These are phyloP conservation scores for Apoda limacodes DNA, from an alignment of 2,888 invertebrate species.

Conservation along the genomic window DNA sequence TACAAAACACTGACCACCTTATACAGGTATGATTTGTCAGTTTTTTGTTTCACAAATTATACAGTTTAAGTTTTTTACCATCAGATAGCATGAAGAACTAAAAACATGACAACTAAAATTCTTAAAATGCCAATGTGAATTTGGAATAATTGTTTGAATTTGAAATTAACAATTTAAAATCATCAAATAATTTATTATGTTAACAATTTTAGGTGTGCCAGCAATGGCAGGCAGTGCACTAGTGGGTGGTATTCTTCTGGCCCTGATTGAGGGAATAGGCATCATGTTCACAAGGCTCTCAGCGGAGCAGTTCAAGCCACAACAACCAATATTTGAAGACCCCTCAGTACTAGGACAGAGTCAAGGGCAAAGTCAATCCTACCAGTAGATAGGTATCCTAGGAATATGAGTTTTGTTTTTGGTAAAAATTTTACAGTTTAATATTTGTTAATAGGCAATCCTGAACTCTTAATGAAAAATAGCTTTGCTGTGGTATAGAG, in stretches of 20 bases:
- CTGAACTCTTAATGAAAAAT: too few relatives aligned
- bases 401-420: not conserved
- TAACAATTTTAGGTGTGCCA: constrained; percentile 70
- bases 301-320: constrained; percentile 93
- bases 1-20: too few relatives aligned
- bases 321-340: constrained; percentile 81
- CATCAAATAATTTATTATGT: constrained; percentile 2
- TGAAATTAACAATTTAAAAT: constrained; percentile 2
- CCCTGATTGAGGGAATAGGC: constrained; percentile 97
- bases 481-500: too few relatives aligned
- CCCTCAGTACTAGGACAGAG: constrained; percentile 77
- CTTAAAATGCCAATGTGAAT: too few relatives aligned
- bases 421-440: too few relatives aligned
- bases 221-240: constrained; percentile 96
- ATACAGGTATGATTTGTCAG: too few relatives aligned
- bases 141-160: too few relatives aligned
- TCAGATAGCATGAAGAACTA: too few relatives aligned
- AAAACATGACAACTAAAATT: too few relatives aligned
- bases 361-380: constrained; percentile 40
- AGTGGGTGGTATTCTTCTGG: constrained; percentile 94
- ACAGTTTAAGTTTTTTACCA: too few relatives aligned
- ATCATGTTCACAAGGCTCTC: constrained; percentile 92
- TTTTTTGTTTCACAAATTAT: too few relatives aligned
- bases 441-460: too few relatives aligned
- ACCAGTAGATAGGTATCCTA: constrained; percentile 29